These are phyloP conservation scores for Callyntrura sp. DNA, from an alignment of 2,888 invertebrate genomes.

Conservation along the genomic window DNA sequence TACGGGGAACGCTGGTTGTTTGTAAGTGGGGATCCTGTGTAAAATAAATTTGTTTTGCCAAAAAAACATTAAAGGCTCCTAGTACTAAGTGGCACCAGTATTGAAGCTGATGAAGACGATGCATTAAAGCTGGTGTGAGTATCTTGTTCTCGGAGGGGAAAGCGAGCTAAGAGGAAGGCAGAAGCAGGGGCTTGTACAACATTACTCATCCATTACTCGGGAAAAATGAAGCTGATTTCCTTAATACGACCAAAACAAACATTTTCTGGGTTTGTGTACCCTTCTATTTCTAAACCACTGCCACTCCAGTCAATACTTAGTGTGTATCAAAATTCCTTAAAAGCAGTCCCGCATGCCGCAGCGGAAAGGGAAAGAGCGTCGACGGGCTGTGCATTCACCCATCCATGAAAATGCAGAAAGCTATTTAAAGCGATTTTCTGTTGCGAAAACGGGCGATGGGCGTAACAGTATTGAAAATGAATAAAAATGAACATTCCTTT, in stretches of 20 bases:
- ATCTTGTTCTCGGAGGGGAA: not conserved
- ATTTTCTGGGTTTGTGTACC: slow-evolving; percentile 48
- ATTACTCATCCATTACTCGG: slow-evolving; percentile 59
- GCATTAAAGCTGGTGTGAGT: not conserved
- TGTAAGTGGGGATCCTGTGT: not conserved
- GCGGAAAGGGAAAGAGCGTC: not conserved
- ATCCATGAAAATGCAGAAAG: slow-evolving; percentile 46
- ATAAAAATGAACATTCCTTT: no score
- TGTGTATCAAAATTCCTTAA: slow-evolving; percentile 41
- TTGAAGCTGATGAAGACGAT: not conserved
- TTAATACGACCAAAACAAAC: slow-evolving; percentile 26
- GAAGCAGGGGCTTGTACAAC: slow-evolving; percentile 33
- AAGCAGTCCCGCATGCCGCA: not conserved
- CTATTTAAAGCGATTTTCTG: no score
- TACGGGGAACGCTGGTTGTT: not conserved
- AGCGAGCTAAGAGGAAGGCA: not conserved
- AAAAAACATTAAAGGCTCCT: not conserved
- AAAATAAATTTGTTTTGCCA: not conserved
- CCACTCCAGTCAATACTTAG: not conserved
- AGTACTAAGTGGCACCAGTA: not conserved
- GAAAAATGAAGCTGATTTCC: slow-evolving; percentile 30
- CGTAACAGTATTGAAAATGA: no score
- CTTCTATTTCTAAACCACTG: not conserved
- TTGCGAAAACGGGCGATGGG: no score
- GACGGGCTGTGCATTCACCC: not conserved